phyloP scores from a whole-genome alignment of 2,113 vertebrate genomes.

The Vanacampus margaritifer region DNA sequence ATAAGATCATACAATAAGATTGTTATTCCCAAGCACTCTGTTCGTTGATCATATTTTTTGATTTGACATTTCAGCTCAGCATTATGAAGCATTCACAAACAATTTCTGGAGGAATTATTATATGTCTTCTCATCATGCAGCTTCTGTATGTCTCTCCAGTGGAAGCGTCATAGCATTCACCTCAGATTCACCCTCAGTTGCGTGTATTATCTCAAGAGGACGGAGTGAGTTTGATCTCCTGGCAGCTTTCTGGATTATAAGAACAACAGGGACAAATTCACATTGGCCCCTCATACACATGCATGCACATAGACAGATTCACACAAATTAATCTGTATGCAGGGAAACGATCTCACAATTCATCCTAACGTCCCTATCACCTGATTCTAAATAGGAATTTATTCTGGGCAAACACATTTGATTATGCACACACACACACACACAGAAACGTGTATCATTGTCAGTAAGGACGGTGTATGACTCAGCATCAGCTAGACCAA shows the following conservation, averaged over 20 bases:
- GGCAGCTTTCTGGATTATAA: slow-evolving; percentile 38
- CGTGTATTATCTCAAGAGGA: slow-evolving; percentile 29
- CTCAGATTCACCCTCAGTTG: slow-evolving; percentile 19
- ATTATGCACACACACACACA: slow-evolving; percentile 13
- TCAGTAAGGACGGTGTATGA: slow-evolving; percentile 58
- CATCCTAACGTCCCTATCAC: slow-evolving; percentile 57
- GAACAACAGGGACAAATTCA: slow-evolving; percentile 37
- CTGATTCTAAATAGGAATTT: slow-evolving; percentile 58
- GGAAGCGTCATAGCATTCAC: slow-evolving; percentile 2
- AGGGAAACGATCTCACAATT: slow-evolving; percentile 56
- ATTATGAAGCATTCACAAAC: not conserved
- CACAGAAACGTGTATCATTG: slow-evolving; percentile 26
- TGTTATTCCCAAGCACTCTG: too few species aligned
- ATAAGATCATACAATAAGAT: too few species aligned
- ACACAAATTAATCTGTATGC: slow-evolving; percentile 52
- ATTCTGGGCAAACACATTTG: slow-evolving; percentile 50
- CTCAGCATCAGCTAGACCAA: slow-evolving; percentile 66
- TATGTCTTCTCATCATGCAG: too few species aligned
- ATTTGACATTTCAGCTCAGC: too few species aligned
- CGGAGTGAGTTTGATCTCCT: slow-evolving; percentile 29
- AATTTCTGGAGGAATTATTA: not conserved
- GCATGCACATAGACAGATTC: slow-evolving; percentile 1
- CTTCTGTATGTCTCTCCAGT: not conserved
- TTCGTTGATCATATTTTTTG: too few species aligned
- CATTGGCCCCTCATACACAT: slow-evolving; percentile 5